Evolutionary conservation across 2,113 vertebrate genomes (phyloP).

Genomic region (Gymnobelideus leadbeateri): DNA sequence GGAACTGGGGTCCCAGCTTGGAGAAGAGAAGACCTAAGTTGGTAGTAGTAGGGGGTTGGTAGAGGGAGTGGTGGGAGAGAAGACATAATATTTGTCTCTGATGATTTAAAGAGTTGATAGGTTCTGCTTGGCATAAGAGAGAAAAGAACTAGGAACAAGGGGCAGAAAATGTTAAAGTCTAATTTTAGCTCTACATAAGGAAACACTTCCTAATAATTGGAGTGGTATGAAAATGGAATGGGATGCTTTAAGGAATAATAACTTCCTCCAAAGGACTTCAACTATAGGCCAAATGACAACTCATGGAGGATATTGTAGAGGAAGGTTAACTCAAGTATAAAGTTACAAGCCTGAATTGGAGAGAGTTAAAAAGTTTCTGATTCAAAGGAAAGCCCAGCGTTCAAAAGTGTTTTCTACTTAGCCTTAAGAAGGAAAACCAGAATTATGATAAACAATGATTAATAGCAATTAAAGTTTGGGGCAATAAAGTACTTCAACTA

Average conservation of each 20-base stretch:
- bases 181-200: neutral
- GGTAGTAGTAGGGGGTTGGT: neutral
- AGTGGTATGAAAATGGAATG: neutral
- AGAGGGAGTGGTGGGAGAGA: neutral
- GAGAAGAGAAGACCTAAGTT: neutral
- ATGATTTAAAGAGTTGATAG: neutral
- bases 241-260: neutral
- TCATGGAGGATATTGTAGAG: neutral
- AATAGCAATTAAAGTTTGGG: too few species aligned
- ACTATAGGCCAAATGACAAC: neutral
- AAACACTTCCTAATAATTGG: neutral
- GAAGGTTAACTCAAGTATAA: neutral
- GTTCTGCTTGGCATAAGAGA: neutral
- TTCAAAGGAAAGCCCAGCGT: neutral
- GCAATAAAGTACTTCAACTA: too few species aligned
- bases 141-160: neutral
- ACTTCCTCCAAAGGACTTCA: neutral
- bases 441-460: too few species aligned
- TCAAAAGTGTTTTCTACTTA: neutral
- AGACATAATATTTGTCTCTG: neutral
- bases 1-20: neutral
- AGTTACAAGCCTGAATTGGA: neutral
- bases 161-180: neutral
- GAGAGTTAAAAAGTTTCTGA: neutral
- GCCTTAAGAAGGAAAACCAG: too few species aligned